Evolutionary conservation across 2,888 invertebrate species (phyloP).

Genomic region (Trissolcus brochymenae): DNA sequence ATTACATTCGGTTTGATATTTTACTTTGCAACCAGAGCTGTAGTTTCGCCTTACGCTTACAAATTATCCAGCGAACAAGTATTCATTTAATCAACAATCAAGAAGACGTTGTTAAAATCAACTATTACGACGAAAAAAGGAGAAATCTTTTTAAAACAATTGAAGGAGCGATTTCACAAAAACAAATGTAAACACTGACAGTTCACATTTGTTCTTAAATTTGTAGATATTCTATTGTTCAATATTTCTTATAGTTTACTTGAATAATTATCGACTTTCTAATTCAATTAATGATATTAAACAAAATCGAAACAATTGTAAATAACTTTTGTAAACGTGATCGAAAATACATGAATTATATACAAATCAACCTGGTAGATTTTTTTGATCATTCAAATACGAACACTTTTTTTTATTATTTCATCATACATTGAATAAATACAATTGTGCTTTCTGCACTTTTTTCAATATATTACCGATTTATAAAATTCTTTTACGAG

Average conservation of each 20-base stretch:
- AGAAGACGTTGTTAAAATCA: conserved; percentile 23
- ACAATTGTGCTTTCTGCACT: too few species aligned
- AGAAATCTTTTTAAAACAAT: conserved; percentile 35
- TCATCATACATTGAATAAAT: too few species aligned
- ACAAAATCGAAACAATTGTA: conserved; percentile 38
- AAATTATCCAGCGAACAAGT: conserved; percentile 93
- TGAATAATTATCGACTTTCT: conserved; percentile 25
- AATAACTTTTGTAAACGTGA: conserved; percentile 53
- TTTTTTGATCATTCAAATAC: background rate
- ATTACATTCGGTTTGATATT: too few species aligned
- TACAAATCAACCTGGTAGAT: background rate
- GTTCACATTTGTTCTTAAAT: conserved; percentile 16
- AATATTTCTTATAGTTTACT: conserved; percentile 31
- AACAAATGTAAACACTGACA: conserved; percentile 14
- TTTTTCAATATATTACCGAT: too few species aligned
- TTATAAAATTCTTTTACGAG: too few species aligned
- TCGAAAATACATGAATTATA: conserved; percentile 51
- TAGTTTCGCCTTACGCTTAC: conserved; percentile 98
- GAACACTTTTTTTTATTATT: background rate
- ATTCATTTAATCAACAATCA: conserved; percentile 82
- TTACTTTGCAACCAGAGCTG: conserved; percentile 93
- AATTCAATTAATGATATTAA: conserved; percentile 21
- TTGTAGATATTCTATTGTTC: conserved; percentile 37
- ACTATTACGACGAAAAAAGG: conserved; percentile 44
- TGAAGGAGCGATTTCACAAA: background rate